These are phyloP conservation scores for Turnix velox DNA, from an alignment of 2,113 vertebrate species.

Conservation along the genomic window DNA sequence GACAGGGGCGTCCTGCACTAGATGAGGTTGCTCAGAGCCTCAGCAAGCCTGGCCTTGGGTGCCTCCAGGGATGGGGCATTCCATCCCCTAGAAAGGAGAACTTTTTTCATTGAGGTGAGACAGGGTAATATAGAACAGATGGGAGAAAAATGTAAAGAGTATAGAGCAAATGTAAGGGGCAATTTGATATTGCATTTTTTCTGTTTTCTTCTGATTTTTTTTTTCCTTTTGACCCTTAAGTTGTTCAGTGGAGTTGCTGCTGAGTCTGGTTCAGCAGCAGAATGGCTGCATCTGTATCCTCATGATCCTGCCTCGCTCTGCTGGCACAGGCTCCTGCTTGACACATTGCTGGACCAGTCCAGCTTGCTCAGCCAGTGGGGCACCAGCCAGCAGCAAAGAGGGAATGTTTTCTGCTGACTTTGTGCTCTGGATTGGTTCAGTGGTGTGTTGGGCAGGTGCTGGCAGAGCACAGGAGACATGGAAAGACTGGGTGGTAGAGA, in stretches of 20 bases:
- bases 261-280: neutral
- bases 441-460: neutral
- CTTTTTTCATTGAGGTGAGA: neutral
- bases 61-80: no score
- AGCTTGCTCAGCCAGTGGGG: neutral
- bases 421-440: neutral
- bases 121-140: neutral
- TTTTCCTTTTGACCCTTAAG: neutral
- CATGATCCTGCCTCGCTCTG: neutral
- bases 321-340: neutral
- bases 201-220: neutral
- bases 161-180: neutral
- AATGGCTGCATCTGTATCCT: neutral
- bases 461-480: neutral
- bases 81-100: no score
- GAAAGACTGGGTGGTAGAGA: neutral
- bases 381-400: neutral
- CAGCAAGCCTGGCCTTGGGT: no score
- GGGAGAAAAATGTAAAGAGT: neutral
- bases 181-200: neutral
- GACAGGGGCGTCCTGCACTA: no score
- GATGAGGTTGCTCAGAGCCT: no score
- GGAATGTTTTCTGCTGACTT: neutral
- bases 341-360: neutral
- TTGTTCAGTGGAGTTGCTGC: neutral